Evolutionary conservation across 2,797 vertebrate species (phyloP).

Genomic region (Petrocephalus sullivani): DNA sequence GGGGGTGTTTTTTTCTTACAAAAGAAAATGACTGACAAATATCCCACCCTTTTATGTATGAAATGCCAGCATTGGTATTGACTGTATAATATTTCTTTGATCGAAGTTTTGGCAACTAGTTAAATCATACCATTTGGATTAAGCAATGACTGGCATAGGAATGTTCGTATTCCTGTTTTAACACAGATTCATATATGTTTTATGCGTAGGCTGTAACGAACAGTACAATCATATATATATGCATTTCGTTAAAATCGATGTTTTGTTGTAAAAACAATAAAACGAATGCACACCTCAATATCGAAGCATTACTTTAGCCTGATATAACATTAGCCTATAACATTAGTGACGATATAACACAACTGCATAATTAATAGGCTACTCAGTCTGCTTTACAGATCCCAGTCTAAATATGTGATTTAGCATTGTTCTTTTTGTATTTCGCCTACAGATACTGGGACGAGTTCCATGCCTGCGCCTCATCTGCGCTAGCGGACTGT

Average conservation of each 20-base stretch:
- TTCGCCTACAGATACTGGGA: conserved; percentile 84
- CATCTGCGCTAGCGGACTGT: conserved; percentile 90
- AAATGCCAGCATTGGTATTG: background rate
- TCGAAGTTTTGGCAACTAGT: background rate
- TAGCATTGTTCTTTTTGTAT: background rate
- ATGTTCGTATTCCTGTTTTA: background rate
- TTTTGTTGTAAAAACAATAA: background rate
- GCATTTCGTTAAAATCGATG: background rate
- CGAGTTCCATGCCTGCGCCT: conserved; percentile 90
- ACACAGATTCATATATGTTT: background rate
- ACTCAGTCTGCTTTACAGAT: background rate
- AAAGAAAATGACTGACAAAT: background rate
- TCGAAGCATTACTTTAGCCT: background rate
- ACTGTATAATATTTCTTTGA: background rate
- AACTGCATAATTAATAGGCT: background rate
- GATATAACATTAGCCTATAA: background rate
- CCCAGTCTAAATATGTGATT: background rate
- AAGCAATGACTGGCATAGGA: background rate
- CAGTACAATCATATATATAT: background rate
- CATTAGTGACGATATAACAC: background rate
- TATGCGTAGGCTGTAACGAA: background rate
- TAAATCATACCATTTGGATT: background rate
- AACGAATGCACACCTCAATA: background rate
- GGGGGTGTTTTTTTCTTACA: background rate
- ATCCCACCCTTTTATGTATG: background rate